Evolutionary conservation across 2,888 invertebrate species (phyloP), one percentile per base, ranked within the genome.

Genomic region (Pollenia labialis): DNA sequence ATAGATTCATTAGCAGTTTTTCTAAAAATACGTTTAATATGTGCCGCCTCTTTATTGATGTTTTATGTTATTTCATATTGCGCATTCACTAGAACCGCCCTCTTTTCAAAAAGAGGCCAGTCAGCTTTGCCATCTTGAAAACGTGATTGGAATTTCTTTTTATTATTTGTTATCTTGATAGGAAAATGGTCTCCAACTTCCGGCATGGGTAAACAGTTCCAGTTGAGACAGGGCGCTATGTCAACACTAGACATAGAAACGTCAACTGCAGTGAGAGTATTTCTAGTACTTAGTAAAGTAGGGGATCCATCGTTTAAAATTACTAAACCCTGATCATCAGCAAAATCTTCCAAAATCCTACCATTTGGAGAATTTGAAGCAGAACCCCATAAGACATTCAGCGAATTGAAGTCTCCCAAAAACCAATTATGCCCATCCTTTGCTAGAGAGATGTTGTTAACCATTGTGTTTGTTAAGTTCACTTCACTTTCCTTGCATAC

Each of bases 181-280:
- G 68, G 77, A 16, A 56, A 77, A 18, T 77, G 58, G 10, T 72
- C 64, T 8, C 54, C 80, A 23, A 81, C 71, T 16, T 81, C 56
- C 4, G 64, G 80, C 54, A 81, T 62, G 4, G 60, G 18, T 23
- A 80, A 32, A 44, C 80, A 23, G 1, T n/a, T 3, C 80, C 72
- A 72, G 32, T 1, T n/a, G 7, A 81, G n/a, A 48, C 16, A 0
- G 14, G 12, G 64, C 7, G 64, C 80, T 1, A 80, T 1, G 18
- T 58, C 16, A 1, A 23, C 7, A 46, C 54, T 66, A 18, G 66
- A 14, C 66, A 76, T 76, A 4, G 76, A 66, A 1, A 77, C 77
- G 46, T 68, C 77, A 1, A 77, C 23, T 0, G 23, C 2, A 23
- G 23, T 23, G 23, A 23, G 23, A 23, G n/a, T n/a, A n/a, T n/a